Evolutionary conservation across 2,888 invertebrate genomes (phyloP), one percentile per base, ranked within the genome.

Genomic region (Peribatodes rhomboidaria): DNA sequence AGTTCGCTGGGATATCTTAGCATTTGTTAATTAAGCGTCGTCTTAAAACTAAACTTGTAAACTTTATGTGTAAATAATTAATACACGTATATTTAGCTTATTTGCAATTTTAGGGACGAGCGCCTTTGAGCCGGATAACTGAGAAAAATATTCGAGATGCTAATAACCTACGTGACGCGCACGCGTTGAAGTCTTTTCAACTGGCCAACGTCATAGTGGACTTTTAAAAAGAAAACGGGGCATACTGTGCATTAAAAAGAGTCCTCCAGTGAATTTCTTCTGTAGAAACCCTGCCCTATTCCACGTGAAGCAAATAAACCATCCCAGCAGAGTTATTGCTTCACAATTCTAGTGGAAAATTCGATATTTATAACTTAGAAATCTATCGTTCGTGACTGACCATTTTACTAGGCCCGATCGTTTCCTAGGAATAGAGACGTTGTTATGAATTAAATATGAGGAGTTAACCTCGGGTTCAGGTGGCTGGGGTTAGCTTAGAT

Each of bases 371-470:
- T 52, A 61, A 49, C 31, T 1, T 49, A 14, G 50, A 42, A 56
- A 41, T 41, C 18, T 49, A 44, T 61, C 6, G n/a, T 20, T 50
- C 50, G 50, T 50, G 50, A 50, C 50, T 20, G 33, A 8, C 33
- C 35, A 37, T 50, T 50, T 22, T 18, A 61, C 60, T 47, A 16
- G 16, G 68, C 65, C 18, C 37, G 68, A 58, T 67, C 49, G 46
- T 11, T 53, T 41, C 35, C 22, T 44, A 49, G 50, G 56, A 58
- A 71, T 71, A 58, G 69, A 67, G 56, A 66, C 59, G 49, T 59
- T n/a, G 47, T 14, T 55, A 61, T 69, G 66, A 66, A 66, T 69
- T 66, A 69, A 54, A 69, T 61, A 69, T 68, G 54, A 67, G 68
- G 16, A 13, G 27, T 42, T 55, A 53, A 39, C 53, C 53, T 14